phyloP scores from a whole-genome alignment of 2,113 vertebrate species.

The Melanerpes formicivorus region DNA sequence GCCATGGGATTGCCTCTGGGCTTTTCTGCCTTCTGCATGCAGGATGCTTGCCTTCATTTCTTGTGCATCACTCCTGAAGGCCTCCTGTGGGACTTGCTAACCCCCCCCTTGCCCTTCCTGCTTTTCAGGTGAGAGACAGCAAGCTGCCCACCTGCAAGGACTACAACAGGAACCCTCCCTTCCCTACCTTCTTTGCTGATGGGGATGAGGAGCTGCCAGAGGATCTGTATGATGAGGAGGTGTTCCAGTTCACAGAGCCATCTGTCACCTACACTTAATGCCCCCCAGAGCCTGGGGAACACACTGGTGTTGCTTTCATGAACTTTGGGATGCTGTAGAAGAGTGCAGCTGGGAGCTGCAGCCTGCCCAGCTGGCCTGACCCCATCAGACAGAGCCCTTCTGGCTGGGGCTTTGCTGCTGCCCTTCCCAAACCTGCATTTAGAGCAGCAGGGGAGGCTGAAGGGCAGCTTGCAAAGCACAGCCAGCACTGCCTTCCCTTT shows the following conservation, averaged over 20 bases:
- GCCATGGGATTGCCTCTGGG: too few relatives aligned
- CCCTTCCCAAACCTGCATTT: not conserved
- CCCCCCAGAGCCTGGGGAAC: not conserved
- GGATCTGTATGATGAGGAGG: constrained; percentile 85
- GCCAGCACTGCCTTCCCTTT: not conserved
- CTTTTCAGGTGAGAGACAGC: too few relatives aligned
- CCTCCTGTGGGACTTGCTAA: too few relatives aligned
- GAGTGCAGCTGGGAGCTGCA: not conserved
- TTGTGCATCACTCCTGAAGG: too few relatives aligned
- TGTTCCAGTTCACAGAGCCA: constrained; percentile 85
- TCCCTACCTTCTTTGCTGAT: constrained; percentile 91
- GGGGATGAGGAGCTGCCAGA: constrained; percentile 87
- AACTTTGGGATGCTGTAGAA: not conserved
- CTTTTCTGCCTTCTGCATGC: too few relatives aligned
- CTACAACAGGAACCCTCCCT: not conserved
- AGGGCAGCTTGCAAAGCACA: not conserved
- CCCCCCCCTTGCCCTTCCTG: too few relatives aligned
- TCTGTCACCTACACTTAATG: constrained; percentile 76
- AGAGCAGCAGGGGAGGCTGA: not conserved
- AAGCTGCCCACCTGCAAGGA: not conserved
- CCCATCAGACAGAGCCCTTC: not conserved
- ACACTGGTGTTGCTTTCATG: not conserved
- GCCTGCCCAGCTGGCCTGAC: not conserved
- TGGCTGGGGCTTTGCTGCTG: not conserved
- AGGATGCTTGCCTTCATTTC: too few relatives aligned